Percentiles rank a stretch among this genome's conserved stretches.
Conservation (phyloP, 2,113 vertebrate genomes). For the Periophthalmodon schlosseri region DNA sequence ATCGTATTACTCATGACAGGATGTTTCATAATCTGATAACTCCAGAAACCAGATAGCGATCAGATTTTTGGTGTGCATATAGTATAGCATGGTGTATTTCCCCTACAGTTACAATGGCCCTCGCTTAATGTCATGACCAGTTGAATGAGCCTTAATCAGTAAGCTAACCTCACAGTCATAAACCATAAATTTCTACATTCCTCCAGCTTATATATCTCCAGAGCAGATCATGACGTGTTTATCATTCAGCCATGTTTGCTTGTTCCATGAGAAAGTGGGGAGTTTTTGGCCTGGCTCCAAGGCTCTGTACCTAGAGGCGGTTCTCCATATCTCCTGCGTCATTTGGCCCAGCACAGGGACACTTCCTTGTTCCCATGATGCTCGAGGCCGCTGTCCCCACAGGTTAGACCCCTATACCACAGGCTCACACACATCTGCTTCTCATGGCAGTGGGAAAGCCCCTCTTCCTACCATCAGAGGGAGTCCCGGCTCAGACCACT, state of each 20-base stretch:
- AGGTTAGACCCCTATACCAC: constrained; percentile 58
- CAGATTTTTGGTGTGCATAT: too few relatives aligned
- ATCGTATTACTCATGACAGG: too few relatives aligned
- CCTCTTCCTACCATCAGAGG: constrained; percentile 65
- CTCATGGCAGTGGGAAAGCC: constrained; percentile 82
- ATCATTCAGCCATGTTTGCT: constrained; percentile 68
- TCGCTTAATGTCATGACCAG: neutral
- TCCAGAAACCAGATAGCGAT: too few relatives aligned
- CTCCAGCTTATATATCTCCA: constrained; percentile 49
- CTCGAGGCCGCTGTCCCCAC: constrained; percentile 20
- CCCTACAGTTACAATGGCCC: neutral
- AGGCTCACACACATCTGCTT: constrained; percentile 79
- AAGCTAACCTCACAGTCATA: neutral
- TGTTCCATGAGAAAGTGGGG: constrained; percentile 80
- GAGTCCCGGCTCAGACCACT: constrained; percentile 62
- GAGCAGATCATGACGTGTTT: constrained; percentile 70
- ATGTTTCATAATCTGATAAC: too few relatives aligned
- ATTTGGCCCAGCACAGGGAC: constrained; percentile 70
- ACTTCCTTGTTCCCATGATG: constrained; percentile 61
- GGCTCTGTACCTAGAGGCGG: constrained; percentile 63
- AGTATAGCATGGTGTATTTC: neutral
- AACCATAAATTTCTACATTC: neutral
- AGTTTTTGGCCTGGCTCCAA: constrained; percentile 73
- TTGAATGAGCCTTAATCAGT: neutral
- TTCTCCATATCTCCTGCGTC: constrained; percentile 61